Conservation (phyloP, 92 coral and sea anemone species). For the Palythoa heliodiscus region DNA sequence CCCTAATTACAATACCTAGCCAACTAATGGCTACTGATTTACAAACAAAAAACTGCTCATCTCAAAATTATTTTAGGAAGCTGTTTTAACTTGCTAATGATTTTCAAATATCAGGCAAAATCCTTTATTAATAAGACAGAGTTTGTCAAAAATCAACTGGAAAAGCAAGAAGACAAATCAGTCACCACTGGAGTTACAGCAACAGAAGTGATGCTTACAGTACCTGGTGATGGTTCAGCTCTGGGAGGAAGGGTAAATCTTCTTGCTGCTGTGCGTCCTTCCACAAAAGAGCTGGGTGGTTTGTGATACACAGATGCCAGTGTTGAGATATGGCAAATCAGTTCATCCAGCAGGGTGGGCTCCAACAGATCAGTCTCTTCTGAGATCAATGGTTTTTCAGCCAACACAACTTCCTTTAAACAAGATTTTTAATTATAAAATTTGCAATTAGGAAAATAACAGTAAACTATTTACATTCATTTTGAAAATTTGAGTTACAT, state of each 20-base stretch:
- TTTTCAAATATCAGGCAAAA: too few relatives aligned
- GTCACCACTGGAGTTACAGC: too few relatives aligned
- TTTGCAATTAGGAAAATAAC: slow-evolving; percentile 1
- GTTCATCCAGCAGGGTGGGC: slow-evolving; percentile 96
- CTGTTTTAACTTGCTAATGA: too few relatives aligned
- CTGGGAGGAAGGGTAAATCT: slow-evolving; percentile 97
- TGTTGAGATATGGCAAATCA: slow-evolving; percentile 97
- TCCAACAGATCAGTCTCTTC: slow-evolving; percentile 98
- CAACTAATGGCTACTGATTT: too few relatives aligned
- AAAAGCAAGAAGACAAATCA: too few relatives aligned
- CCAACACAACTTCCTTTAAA: slow-evolving; percentile 97
- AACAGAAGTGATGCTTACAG: neutral
- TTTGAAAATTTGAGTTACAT: too few relatives aligned
- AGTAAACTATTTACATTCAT: too few relatives aligned
- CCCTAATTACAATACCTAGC: too few relatives aligned
- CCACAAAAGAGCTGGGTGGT: slow-evolving; percentile 99
- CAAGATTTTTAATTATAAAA: neutral
- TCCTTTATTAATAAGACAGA: too few relatives aligned
- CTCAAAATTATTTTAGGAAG: too few relatives aligned
- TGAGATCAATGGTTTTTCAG: slow-evolving; percentile 97
- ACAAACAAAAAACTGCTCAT: too few relatives aligned
- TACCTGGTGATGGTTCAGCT: slow-evolving; percentile 95
- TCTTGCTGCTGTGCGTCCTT: slow-evolving; percentile 98
- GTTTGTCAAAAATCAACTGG: too few relatives aligned
- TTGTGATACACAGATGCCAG: slow-evolving; percentile 99